Evolutionary conservation across 2,113 vertebrate genomes (phyloP).

Genomic region (Halcyon malimbica): DNA sequence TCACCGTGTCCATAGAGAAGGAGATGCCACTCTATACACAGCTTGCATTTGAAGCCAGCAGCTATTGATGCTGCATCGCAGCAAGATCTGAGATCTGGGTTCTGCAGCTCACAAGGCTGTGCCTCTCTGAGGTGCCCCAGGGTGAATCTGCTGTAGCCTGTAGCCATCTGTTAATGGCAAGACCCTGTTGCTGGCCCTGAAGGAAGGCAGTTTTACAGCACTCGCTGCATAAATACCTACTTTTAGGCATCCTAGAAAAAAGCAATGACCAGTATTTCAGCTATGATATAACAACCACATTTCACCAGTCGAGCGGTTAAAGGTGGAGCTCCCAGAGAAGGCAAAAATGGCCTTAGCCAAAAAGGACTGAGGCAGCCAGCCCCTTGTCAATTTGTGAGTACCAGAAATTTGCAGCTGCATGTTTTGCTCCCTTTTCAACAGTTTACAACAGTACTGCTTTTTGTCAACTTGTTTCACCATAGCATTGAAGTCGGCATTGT

Average conservation of each 20-base stretch:
- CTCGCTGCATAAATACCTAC: background rate
- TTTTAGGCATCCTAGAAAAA: background rate
- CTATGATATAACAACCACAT: background rate
- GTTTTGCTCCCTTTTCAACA: background rate
- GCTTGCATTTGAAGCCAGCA: background rate
- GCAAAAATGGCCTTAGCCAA: background rate
- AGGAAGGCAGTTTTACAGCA: background rate
- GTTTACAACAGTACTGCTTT: background rate
- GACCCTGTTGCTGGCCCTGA: background rate
- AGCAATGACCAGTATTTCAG: background rate
- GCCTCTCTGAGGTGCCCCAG: background rate
- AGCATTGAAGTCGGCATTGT: background rate
- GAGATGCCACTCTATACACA: background rate
- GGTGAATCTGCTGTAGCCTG: background rate
- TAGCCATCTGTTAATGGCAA: background rate
- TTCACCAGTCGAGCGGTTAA: background rate
- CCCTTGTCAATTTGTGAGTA: background rate
- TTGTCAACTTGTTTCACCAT: background rate
- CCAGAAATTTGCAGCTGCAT: background rate
- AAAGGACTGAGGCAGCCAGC: background rate
- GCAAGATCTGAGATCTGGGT: background rate
- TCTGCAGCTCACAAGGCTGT: background rate
- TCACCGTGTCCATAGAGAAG: fast-evolving
- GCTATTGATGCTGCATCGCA: background rate
- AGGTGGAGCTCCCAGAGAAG: background rate